phyloP scores from a whole-genome alignment of 2,113 vertebrate species.

The Morone saxatilis region DNA sequence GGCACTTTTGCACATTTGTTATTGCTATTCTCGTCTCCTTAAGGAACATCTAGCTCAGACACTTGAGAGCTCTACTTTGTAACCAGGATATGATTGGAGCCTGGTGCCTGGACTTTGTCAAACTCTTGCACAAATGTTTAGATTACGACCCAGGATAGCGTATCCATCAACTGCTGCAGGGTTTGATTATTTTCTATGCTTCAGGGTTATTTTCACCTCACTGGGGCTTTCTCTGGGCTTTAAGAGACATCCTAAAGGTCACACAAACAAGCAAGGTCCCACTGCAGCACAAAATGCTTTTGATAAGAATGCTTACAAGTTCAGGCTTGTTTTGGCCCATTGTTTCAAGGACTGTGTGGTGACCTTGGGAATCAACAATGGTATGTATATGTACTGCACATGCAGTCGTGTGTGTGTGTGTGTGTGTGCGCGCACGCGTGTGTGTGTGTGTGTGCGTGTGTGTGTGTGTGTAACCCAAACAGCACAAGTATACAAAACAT shows the following conservation, averaged over 20 bases:
- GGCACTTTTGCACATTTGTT: slow-evolving; percentile 59
- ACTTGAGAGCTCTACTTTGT: slow-evolving; percentile 55
- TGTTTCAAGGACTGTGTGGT: slow-evolving; percentile 56
- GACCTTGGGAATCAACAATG: slow-evolving; percentile 37
- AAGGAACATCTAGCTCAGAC: slow-evolving; percentile 31
- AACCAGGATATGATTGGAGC: slow-evolving; percentile 68
- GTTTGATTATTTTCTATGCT: slow-evolving; percentile 58
- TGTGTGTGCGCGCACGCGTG: neutral
- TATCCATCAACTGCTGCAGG: slow-evolving; percentile 62
- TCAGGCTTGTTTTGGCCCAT: slow-evolving; percentile 42
- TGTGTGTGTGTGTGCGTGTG: neutral
- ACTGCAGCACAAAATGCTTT: slow-evolving; percentile 54
- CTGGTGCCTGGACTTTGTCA: slow-evolving; percentile 76
- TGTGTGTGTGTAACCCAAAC: slow-evolving; percentile 1
- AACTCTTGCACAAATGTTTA: slow-evolving; percentile 77
- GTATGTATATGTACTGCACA: slow-evolving; percentile 15
- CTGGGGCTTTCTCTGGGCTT: slow-evolving; percentile 36
- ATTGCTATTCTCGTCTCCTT: slow-evolving; percentile 44
- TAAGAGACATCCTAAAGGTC: slow-evolving; percentile 69
- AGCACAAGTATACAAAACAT: slow-evolving; percentile 37
- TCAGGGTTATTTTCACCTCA: slow-evolving; percentile 64
- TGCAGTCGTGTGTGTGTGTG: neutral
- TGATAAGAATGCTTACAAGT: slow-evolving; percentile 62
- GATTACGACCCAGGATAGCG: slow-evolving; percentile 65
- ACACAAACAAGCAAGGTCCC: slow-evolving; percentile 68